Percentiles rank a stretch among this genome's conserved stretches.
Conservation (phyloP, 1,140 invertebrate genomes). For the Druon quercuslanigerum region DNA sequence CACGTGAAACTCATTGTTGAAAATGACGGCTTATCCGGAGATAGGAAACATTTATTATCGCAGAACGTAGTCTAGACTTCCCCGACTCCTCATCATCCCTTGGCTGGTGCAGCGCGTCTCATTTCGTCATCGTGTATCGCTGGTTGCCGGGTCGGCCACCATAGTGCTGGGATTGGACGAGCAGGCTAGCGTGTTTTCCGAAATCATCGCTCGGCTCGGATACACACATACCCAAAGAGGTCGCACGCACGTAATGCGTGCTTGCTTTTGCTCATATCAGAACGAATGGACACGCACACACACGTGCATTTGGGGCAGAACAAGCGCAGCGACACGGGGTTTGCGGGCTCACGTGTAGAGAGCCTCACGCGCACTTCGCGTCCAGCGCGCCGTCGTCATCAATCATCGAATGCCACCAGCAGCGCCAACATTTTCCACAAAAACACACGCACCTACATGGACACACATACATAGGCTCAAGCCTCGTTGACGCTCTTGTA, state of each 20-base stretch:
- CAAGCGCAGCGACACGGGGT: neutral
- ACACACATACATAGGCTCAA: constrained; percentile 44
- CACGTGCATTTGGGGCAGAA: constrained; percentile 31
- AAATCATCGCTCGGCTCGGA: constrained; percentile 64
- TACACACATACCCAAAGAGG: neutral
- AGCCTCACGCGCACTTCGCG: constrained; percentile 24
- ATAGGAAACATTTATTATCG: constrained; percentile 67
- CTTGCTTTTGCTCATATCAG: constrained; percentile 2
- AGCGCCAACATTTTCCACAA: constrained; percentile 46
- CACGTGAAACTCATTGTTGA: constrained; percentile 29
- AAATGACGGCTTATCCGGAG: constrained; percentile 61
- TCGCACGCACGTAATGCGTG: neutral
- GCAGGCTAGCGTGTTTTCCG: constrained; percentile 52
- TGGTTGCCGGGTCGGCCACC: constrained; percentile 49
- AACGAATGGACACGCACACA: constrained; percentile 43
- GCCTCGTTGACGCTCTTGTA: constrained; percentile 35
- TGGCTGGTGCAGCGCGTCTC: constrained; percentile 48
- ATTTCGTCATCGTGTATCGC: constrained; percentile 61
- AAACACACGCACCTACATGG: constrained; percentile 21
- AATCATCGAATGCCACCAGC: constrained; percentile 71
- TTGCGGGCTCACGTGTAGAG: neutral
- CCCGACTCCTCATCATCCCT: constrained; percentile 8
- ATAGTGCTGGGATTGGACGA: constrained; percentile 58
- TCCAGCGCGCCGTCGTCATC: constrained; percentile 63
- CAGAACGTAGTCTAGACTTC: constrained; percentile 32